Evolutionary conservation across 2,113 vertebrate genomes (phyloP).

Genomic region (Xyliphius kryptos): DNA sequence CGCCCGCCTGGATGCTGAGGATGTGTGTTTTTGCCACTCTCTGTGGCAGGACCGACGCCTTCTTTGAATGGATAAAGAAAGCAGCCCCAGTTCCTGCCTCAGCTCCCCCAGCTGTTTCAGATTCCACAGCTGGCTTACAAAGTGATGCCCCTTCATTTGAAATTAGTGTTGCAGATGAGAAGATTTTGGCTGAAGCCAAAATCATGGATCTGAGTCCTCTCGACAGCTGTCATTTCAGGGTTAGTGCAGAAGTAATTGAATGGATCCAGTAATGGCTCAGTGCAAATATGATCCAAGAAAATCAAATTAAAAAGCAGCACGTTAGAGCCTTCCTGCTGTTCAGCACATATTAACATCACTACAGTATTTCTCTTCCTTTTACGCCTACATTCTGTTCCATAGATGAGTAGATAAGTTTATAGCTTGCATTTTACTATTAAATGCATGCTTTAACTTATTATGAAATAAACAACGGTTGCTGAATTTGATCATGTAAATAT

Average conservation of each 20-base stretch:
- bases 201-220: conserved; percentile 51
- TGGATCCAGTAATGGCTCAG: neutral
- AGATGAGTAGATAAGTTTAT: no score
- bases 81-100: conserved; percentile 5
- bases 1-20: conserved; percentile 33
- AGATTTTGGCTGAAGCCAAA: conserved; percentile 58
- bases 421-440: no score
- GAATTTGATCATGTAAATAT: no score
- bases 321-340: no score
- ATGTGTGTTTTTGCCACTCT: conserved; percentile 33
- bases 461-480: no score
- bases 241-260: conserved; percentile 31
- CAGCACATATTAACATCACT: no score
- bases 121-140: neutral
- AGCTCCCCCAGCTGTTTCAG: neutral
- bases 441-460: no score
- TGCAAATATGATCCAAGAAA: no score
- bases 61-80: conserved; percentile 65
- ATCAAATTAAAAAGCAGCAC: no score
- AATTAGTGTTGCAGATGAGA: conserved; percentile 51
- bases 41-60: conserved; percentile 39
- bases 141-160: conserved; percentile 52
- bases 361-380: no score
- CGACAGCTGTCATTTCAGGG: conserved; percentile 52
- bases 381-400: no score